phyloP scores from a whole-genome alignment of 2,888 invertebrate species.

The Agriopis aurantiaria region DNA sequence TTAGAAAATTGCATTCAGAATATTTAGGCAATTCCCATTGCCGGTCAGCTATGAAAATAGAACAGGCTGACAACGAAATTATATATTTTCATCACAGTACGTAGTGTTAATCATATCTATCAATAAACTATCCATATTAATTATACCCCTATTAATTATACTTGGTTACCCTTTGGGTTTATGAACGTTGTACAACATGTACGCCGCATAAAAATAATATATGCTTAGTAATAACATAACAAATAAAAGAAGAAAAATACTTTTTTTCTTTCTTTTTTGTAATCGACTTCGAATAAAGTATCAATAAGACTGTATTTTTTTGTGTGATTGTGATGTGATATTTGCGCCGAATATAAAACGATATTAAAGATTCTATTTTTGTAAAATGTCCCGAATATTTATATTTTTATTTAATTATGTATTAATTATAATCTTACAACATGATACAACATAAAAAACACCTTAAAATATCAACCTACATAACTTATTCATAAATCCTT shows the following conservation, averaged over 20 bases:
- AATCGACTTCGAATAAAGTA: too few relatives aligned
- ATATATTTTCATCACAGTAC: conserved; percentile 27
- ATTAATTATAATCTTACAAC: neutral
- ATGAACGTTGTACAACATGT: conserved; percentile 1
- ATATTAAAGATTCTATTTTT: too few relatives aligned
- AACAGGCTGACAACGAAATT: neutral
- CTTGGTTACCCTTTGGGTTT: conserved; percentile 8
- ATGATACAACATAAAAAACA: neutral
- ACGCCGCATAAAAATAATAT: neutral
- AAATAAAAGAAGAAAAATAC: neutral
- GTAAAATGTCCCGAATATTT: too few relatives aligned
- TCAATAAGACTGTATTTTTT: too few relatives aligned
- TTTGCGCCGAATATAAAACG: too few relatives aligned
- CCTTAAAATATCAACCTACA: neutral
- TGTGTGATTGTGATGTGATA: too few relatives aligned
- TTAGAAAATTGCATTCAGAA: neutral
- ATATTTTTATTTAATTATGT: too few relatives aligned
- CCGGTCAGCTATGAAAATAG: too few relatives aligned
- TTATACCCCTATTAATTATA: neutral
- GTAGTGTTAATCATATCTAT: neutral
- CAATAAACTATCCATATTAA: neutral
- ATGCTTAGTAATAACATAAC: neutral
- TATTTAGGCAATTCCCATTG: neutral
- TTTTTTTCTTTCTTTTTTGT: too few relatives aligned
- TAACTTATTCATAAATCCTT: conserved; percentile 1